A percentile compares a stretch with the other conserved stretches of the same genome.
Conservation (phyloP, 2,888 invertebrate genomes). For the Ormia ochracea region DNA sequence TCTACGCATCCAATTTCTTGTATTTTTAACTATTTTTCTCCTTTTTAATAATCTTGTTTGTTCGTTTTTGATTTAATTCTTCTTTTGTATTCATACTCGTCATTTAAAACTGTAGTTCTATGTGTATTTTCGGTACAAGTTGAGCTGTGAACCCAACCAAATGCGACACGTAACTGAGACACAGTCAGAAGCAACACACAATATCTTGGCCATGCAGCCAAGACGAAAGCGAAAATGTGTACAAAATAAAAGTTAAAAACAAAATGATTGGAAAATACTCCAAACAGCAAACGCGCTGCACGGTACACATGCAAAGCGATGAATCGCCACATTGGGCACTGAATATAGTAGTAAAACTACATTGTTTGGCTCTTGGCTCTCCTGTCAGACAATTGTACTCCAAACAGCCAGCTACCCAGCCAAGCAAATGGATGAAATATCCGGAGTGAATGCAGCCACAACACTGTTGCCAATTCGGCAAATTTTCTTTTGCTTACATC, state of each 20-base stretch:
- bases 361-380: constrained; percentile 44
- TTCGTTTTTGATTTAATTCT: constrained; percentile 28
- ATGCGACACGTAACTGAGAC: constrained; percentile 76
- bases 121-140: constrained; percentile 57
- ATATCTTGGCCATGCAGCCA: constrained; percentile 64
- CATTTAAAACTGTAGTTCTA: constrained; percentile 26
- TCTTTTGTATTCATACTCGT: constrained; percentile 33
- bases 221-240: constrained; percentile 42
- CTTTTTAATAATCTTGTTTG: neutral
- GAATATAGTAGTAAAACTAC: constrained; percentile 28
- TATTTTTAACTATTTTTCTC: neutral
- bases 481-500: neutral
- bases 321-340: constrained; percentile 31
- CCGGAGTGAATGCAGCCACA: constrained; percentile 32
- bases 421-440: constrained; percentile 11
- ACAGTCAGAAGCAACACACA: constrained; percentile 63
- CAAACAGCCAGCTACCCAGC: constrained; percentile 13
- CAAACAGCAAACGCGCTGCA: constrained; percentile 28
- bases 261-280: constrained; percentile 42
- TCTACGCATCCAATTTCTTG: constrained; percentile 7
- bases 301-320: constrained; percentile 19
- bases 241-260: constrained; percentile 47
- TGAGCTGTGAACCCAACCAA: constrained; percentile 75
- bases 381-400: constrained; percentile 40
- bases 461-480: neutral